A percentile compares a stretch with the other conserved stretches of the same genome.
These are phyloP conservation scores for Tympanuchus pallidicinctus DNA, from an alignment of 2,113 vertebrate species.

Conservation along the genomic window DNA sequence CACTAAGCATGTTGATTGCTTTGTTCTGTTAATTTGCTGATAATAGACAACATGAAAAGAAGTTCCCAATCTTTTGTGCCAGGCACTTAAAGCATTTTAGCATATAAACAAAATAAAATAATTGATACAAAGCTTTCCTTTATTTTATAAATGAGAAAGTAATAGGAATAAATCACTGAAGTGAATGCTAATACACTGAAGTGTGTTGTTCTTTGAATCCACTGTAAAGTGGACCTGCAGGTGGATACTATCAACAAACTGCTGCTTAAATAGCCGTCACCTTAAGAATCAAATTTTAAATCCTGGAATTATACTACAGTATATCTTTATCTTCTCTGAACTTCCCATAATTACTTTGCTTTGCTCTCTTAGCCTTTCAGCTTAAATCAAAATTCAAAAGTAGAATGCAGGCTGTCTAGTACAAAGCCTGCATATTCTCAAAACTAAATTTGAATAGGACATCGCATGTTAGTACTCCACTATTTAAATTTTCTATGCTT, in stretches of 20 bases:
- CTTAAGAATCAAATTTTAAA: not conserved
- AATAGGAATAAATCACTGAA: not conserved
- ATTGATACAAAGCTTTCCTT: not conserved
- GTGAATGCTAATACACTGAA: not conserved
- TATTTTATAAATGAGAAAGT: not conserved
- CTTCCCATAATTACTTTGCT: not conserved
- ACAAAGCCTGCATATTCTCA: not conserved
- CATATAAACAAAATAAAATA: constrained; percentile 17
- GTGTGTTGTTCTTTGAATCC: not conserved
- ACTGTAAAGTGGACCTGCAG: not conserved
- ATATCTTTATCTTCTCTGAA: not conserved
- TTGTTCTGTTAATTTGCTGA: constrained; percentile 27
- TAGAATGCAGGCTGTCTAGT: not conserved
- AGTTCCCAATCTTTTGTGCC: not conserved
- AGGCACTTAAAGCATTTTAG: not conserved
- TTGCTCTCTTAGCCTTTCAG: not conserved
- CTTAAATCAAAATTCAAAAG: not conserved
- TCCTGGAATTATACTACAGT: not conserved
- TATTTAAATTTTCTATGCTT: not conserved
- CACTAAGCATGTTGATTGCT: not conserved
- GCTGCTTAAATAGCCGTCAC: not conserved
- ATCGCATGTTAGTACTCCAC: not conserved
- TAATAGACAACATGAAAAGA: constrained; percentile 12
- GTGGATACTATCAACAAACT: not conserved
- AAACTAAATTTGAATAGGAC: not conserved